Evolutionary conservation across 2,113 vertebrate species (phyloP), one percentile per base, ranked within the genome.

Genomic region (Genyomyrus donnyi): DNA sequence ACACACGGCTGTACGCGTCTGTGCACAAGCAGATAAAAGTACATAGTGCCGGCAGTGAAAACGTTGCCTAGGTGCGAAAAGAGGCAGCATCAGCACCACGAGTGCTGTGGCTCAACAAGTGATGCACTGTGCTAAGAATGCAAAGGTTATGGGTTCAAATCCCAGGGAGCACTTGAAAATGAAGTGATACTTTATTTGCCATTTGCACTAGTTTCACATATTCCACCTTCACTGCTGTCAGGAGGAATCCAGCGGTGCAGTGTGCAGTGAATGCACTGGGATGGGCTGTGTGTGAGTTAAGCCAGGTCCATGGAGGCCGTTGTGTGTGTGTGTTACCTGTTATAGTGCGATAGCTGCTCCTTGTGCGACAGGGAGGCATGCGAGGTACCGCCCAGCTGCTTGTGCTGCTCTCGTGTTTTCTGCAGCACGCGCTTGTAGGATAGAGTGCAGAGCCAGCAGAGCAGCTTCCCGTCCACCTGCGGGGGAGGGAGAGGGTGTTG

Each of bases 391-490:
- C 97, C 97, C 8, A 99, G 95, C 93, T 97, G 98, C 94, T 98
- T 99, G 92, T 98, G 96, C 91, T 99, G 98, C 90, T 99, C 98
- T 95, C 99, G 99, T 53, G 98, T 99, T 95, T 99, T 99, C 94
- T 99, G 98, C 88, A 99, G 96, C 90, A 99, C 98, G 46, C 98
- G 97, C 83, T 98, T 98, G 93, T 99, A 99, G 24, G 98, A 99
- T 90, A 99, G 95, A 0, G 98, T 99, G 93, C 98, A 99, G 56
- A 99, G 97, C 98, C 98, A 99, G 94, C 98, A 99, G 91, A 99
- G 93, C 66, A 99, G 95, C 91, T 99, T 99, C 6, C 98, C 98
- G 90, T 99, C 98, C 94, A 99, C 98, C 98, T 99, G 80, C 53
- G 88, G 52, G 70, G 31, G 39, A 46, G 35, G 27, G n/a, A 15